These are phyloP conservation scores for Apocrypta bakeri DNA, from an alignment of 1,140 invertebrate species.

Conservation along the genomic window DNA sequence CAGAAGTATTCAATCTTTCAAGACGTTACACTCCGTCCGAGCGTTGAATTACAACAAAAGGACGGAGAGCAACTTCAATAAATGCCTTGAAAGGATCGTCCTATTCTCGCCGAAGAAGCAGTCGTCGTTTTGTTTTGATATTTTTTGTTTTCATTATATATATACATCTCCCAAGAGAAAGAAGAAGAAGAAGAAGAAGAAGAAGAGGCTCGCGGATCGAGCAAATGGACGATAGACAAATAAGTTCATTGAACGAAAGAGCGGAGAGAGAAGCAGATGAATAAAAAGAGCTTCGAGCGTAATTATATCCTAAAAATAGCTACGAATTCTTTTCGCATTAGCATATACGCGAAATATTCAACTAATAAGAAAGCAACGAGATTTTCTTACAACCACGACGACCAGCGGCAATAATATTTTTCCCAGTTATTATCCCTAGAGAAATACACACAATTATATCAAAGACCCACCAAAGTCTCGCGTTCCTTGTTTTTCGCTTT, in stretches of 20 bases:
- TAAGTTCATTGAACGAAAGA: slow-evolving; percentile 15
- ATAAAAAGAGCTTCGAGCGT: background rate
- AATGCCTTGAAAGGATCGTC: slow-evolving; percentile 38
- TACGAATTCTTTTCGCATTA: background rate
- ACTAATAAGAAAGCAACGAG: no score
- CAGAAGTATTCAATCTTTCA: slow-evolving; percentile 42
- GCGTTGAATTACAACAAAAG: slow-evolving; percentile 36
- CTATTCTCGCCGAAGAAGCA: slow-evolving; percentile 25
- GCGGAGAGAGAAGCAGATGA: background rate
- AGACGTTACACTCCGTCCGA: background rate
- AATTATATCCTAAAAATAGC: background rate
- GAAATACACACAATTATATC: background rate
- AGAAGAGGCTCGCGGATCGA: background rate
- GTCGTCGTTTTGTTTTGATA: background rate
- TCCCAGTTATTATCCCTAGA: background rate
- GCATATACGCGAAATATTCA: background rate
- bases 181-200: background rate
- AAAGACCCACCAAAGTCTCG: background rate
- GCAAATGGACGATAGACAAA: background rate
- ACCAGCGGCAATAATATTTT: no score
- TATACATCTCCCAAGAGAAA: background rate
- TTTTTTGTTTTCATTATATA: slow-evolving; percentile 5
- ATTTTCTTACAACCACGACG: no score
- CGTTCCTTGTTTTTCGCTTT: background rate
- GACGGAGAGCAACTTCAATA: slow-evolving; percentile 35